A percentile compares a stretch with the other conserved stretches of the same genome.
Evolutionary conservation across 1,140 invertebrate species (phyloP).

Genomic region (Nebria ingens): DNA sequence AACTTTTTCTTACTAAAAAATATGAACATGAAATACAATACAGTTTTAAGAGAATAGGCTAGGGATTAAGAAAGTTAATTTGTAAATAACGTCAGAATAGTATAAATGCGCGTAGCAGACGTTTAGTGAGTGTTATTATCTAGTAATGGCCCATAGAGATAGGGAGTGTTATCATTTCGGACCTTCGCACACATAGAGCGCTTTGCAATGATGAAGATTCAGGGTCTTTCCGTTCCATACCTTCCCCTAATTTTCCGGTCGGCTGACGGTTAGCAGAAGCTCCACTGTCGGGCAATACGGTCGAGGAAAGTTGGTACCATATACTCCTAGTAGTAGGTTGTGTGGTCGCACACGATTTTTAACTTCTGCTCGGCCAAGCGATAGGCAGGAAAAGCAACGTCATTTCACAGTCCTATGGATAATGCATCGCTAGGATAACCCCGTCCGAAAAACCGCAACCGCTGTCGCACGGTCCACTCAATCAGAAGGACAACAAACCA

Average conservation of each 20-base stretch:
- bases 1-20: too few species aligned
- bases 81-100: too few species aligned
- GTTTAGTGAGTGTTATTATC: too few species aligned
- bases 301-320: too few species aligned
- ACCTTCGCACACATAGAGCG: neutral
- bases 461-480: neutral
- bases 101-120: too few species aligned
- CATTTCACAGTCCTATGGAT: neutral
- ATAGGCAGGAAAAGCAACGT: conserved; percentile 1
- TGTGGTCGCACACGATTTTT: conserved; percentile 11
- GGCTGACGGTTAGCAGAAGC: conserved; percentile 10
- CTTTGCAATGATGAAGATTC: neutral
- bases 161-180: too few species aligned
- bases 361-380: conserved; percentile 13
- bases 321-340: neutral
- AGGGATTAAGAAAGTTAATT: too few species aligned
- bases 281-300: too few species aligned
- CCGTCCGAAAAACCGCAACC: too few species aligned
- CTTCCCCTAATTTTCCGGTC: conserved; percentile 16
- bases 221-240: neutral
- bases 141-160: too few species aligned
- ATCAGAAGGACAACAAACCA: neutral
- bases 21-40: too few species aligned
- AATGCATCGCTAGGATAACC: neutral
- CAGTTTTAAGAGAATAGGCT: too few species aligned